These are phyloP conservation scores for Yponomeuta malinellus DNA, from an alignment of 2,888 invertebrate species.

Conservation along the genomic window DNA sequence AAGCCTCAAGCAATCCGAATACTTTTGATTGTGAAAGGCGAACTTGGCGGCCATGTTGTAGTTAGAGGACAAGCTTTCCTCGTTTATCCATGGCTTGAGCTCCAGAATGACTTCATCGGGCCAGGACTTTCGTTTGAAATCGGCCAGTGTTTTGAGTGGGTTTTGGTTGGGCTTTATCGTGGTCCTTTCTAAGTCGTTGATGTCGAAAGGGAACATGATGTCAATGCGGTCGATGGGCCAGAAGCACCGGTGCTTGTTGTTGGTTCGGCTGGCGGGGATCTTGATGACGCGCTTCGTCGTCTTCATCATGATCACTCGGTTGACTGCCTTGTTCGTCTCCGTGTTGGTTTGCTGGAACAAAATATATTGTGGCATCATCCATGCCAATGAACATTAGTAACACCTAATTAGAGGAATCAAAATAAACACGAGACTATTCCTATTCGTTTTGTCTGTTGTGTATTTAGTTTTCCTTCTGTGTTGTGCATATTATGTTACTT, in stretches of 20 bases:
- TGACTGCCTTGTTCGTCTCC: constrained; percentile 54
- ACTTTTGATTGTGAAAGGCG: constrained; percentile 50
- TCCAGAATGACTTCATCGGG: constrained; percentile 53
- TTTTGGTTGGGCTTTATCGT: constrained; percentile 47
- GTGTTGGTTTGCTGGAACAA: constrained; percentile 57
- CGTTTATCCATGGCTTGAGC: constrained; percentile 54
- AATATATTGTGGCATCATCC: background rate
- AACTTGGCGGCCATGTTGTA: constrained; percentile 61
- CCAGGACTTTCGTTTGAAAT: constrained; percentile 60
- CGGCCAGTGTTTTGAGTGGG: constrained; percentile 44
- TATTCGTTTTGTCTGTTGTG: no score
- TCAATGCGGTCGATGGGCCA: constrained; percentile 58
- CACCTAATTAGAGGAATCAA: background rate
- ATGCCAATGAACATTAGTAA: background rate
- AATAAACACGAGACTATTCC: background rate
- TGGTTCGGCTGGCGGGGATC: constrained; percentile 68
- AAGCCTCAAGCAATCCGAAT: constrained; percentile 49
- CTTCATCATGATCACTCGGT: constrained; percentile 80
- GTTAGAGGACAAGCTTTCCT: constrained; percentile 41
- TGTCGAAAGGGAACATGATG: constrained; percentile 59
- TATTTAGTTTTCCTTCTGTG: no score
- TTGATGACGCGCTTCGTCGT: constrained; percentile 84
- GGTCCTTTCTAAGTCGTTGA: constrained; percentile 43
- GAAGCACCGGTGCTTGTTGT: constrained; percentile 59
- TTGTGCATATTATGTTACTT: no score